Evolutionary conservation across 2,797 vertebrate genomes (phyloP).

Genomic region (Zenarchopterus dispar): DNA sequence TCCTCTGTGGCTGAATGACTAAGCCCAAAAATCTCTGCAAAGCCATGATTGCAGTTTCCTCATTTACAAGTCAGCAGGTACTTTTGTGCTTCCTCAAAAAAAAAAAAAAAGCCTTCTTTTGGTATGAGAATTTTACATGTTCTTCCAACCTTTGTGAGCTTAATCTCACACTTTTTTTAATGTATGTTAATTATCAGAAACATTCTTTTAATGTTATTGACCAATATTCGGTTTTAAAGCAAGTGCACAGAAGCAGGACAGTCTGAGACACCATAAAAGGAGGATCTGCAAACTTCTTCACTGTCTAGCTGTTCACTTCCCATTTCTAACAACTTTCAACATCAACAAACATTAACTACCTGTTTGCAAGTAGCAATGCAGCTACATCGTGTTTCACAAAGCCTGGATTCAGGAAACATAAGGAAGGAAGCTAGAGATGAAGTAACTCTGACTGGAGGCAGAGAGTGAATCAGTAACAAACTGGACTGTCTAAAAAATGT

Average conservation of each 20-base stretch:
- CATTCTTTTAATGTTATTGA: constrained; percentile 8
- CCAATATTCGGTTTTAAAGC: not conserved
- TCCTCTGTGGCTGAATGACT: not conserved
- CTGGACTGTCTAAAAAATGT: constrained; percentile 38
- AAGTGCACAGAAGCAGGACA: constrained; percentile 20
- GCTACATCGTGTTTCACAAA: constrained; percentile 16
- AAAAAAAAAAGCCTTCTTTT: too few species aligned
- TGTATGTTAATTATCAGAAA: constrained; percentile 10
- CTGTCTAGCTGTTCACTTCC: constrained; percentile 41
- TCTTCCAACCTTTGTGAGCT: too few species aligned
- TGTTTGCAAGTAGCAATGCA: constrained; percentile 22
- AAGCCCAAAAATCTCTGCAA: too few species aligned
- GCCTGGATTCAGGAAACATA: constrained; percentile 29
- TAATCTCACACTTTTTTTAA: constrained; percentile 1
- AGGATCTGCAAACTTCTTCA: constrained; percentile 23
- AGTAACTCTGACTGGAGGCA: constrained; percentile 29
- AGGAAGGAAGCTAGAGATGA: constrained; percentile 44
- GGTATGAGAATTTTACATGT: too few species aligned
- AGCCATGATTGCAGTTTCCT: not conserved
- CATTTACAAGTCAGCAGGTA: not conserved
- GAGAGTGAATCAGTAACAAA: constrained; percentile 39
- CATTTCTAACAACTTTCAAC: constrained; percentile 50
- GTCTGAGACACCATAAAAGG: constrained; percentile 16
- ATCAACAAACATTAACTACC: constrained; percentile 34
- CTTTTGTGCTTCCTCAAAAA: not conserved